A percentile compares a stretch with the other conserved stretches of the same genome.
phyloP scores from a whole-genome alignment of 2,888 invertebrate species.

The Drosophila vallismaia region DNA sequence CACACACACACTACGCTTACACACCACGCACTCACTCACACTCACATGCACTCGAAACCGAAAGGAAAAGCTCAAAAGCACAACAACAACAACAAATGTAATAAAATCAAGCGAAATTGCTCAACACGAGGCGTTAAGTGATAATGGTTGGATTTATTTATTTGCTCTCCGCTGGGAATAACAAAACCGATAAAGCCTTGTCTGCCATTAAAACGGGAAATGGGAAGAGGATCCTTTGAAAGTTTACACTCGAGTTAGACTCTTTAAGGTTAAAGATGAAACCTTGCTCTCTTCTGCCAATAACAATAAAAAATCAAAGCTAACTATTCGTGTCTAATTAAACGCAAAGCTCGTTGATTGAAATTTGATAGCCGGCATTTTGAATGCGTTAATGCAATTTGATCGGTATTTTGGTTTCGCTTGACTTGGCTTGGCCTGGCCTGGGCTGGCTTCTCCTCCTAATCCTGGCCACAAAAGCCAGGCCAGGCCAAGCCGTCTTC shows the following conservation, averaged over 20 bases:
- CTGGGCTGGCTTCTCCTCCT: conserved; percentile 19
- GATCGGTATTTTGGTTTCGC: conserved; percentile 24
- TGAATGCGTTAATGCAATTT: conserved; percentile 36
- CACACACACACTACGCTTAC: conserved; percentile 1
- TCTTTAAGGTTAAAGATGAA: background rate
- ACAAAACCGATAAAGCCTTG: conserved; percentile 50
- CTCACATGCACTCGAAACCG: conserved; percentile 27
- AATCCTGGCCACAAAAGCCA: conserved; percentile 31
- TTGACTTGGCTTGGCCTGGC: background rate
- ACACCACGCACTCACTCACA: background rate
- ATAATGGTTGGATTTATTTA: conserved; percentile 40
- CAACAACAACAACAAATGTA: conserved; percentile 20
- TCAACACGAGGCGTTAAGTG: conserved; percentile 37
- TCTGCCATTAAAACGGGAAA: conserved; percentile 62
- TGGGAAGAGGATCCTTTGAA: background rate
- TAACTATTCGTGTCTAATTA: conserved; percentile 13
- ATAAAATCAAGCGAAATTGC: conserved; percentile 45
- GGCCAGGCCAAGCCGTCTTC: conserved; percentile 13
- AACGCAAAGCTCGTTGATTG: conserved; percentile 10
- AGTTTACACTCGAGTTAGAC: background rate
- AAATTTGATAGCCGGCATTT: conserved; percentile 19
- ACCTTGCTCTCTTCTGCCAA: background rate
- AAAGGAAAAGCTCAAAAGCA: conserved; percentile 25
- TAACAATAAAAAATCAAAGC: background rate
- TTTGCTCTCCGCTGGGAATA: conserved; percentile 38